phyloP scores from a whole-genome alignment of 1,140 invertebrate species.

The Pogonomyrmex californicus region DNA sequence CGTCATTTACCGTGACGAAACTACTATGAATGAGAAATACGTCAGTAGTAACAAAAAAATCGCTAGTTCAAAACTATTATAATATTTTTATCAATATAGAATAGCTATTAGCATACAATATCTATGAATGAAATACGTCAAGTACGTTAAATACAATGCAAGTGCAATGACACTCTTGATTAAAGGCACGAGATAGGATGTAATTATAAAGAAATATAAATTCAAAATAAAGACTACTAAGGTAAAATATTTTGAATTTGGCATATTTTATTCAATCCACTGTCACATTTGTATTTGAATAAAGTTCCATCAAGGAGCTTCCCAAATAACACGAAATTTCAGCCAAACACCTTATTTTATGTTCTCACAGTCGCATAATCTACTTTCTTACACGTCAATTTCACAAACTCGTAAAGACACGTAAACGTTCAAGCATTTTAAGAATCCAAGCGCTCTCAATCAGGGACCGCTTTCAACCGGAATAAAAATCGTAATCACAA shows the following conservation, averaged over 20 bases:
- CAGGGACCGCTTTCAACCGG: neutral
- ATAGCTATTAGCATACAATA: neutral
- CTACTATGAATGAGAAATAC: neutral
- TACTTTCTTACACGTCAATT: slow-evolving; percentile 25
- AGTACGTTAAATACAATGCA: neutral
- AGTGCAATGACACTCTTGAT: neutral
- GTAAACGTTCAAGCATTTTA: neutral
- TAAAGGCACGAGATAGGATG: neutral
- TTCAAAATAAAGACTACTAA: neutral
- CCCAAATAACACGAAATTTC: neutral
- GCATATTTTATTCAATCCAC: neutral
- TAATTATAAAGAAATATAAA: neutral
- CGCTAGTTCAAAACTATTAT: neutral
- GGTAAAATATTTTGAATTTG: neutral
- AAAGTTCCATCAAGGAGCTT: neutral
- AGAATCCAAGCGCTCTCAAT: neutral
- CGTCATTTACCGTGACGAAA: neutral
- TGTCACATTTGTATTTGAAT: neutral
- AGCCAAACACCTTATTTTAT: neutral
- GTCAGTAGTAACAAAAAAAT: neutral
- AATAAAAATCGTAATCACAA: neutral
- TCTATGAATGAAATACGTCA: neutral
- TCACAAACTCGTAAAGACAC: slow-evolving; percentile 10
- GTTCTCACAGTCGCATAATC: neutral
- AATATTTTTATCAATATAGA: neutral